These are phyloP conservation scores for Lagria hirta DNA, from an alignment of 2,888 invertebrate species.

Conservation along the genomic window DNA sequence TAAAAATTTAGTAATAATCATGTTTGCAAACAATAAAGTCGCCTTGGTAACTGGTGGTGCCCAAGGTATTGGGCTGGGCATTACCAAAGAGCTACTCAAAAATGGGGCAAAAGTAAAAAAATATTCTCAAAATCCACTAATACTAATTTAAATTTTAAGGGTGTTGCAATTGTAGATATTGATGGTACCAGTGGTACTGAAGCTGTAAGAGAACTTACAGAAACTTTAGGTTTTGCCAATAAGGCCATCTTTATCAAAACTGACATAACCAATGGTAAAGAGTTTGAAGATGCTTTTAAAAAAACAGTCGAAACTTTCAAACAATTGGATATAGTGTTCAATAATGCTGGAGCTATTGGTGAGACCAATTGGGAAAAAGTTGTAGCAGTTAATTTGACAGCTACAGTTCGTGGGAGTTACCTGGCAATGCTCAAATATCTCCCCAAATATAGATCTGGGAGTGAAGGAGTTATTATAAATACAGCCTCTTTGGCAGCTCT, in stretches of 20 bases:
- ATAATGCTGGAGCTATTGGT: conserved; percentile 32
- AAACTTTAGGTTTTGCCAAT: conserved; percentile 16
- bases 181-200: conserved; percentile 8
- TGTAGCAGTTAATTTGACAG: too few relatives aligned
- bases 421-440: conserved; percentile 35
- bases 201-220: conserved; percentile 5
- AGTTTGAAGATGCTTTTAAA: conserved; percentile 33
- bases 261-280: conserved; percentile 26
- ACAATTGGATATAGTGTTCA: conserved; percentile 35
- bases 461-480: conserved; percentile 39
- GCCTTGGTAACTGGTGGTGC: conserved; percentile 35
- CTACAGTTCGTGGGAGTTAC: too few relatives aligned
- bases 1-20: too few relatives aligned
- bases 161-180: conserved; percentile 28
- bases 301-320: conserved; percentile 27
- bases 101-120: conserved; percentile 31
- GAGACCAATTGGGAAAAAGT: conserved; percentile 31
- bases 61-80: conserved; percentile 31
- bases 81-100: conserved; percentile 27
- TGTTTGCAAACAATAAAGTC: too few relatives aligned
- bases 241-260: conserved; percentile 28
- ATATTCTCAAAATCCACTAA: too few relatives aligned
- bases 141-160: too few relatives aligned
- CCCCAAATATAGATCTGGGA: conserved; percentile 32
- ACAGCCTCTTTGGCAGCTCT: too few relatives aligned